Evolutionary conservation across 53 echinoderm and acorn worm genomes (phyloP).

Genomic region (Hippasteria phrygiana): DNA sequence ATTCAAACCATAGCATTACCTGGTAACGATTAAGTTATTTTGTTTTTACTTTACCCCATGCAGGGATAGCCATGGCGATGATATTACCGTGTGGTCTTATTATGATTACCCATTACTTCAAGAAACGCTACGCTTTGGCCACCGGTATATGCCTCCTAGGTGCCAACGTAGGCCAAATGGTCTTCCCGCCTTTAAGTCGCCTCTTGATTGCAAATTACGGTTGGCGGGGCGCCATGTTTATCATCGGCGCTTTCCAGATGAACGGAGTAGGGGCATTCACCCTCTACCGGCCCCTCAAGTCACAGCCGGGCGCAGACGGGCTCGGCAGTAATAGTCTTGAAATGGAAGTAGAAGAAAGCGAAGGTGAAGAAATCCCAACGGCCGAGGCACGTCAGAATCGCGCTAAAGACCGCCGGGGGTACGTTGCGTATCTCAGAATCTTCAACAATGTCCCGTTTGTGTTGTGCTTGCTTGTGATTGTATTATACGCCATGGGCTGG

Average conservation of each 20-base stretch:
- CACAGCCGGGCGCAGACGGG: not conserved
- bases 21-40: not conserved
- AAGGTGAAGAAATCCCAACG: not conserved
- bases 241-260: conserved; percentile 6
- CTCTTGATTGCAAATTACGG: conserved; percentile 19
- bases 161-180: conserved; percentile 24
- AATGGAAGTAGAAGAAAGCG: not conserved
- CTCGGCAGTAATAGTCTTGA: not conserved
- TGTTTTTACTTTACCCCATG: not conserved
- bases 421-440: not conserved
- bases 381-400: no score
- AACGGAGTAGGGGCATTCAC: not conserved
- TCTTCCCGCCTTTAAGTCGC: conserved; percentile 32
- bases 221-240: conserved; percentile 57
- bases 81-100: not conserved
- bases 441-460: conserved; percentile 10
- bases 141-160: conserved; percentile 20
- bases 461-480: not conserved
- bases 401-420: no score
- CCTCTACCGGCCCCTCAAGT: conserved; percentile 38
- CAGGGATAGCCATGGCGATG: conserved; percentile 12
- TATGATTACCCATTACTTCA: conserved; percentile 16
- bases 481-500: not conserved
- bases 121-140: conserved; percentile 20
- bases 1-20: no score